A percentile compares a stretch with the other conserved stretches of the same genome.
Conservation (phyloP, 2,797 vertebrate species). For the Crenuchus spilurus region DNA sequence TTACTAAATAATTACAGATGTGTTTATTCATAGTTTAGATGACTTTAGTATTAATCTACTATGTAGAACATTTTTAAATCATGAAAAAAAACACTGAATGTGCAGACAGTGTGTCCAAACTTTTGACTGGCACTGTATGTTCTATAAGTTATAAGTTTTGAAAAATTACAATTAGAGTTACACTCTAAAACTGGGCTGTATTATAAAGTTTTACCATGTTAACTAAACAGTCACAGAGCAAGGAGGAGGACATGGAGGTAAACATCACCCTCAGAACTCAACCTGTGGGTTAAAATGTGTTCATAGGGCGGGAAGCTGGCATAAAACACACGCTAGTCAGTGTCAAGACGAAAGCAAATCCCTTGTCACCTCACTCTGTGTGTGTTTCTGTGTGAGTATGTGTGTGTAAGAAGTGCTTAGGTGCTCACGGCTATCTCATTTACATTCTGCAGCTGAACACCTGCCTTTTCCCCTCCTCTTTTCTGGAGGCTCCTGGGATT, state of each 20-base stretch:
- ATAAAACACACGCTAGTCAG: not conserved
- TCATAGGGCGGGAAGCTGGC: slow-evolving; percentile 11
- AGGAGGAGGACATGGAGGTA: slow-evolving; percentile 35
- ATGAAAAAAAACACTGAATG: too few relatives aligned
- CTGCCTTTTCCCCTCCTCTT: slow-evolving; percentile 55
- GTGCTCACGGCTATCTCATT: slow-evolving; percentile 65
- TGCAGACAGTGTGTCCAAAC: too few relatives aligned
- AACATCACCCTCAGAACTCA: slow-evolving; percentile 2
- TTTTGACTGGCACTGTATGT: too few relatives aligned
- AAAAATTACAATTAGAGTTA: too few relatives aligned
- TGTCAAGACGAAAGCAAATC: slow-evolving; percentile 27
- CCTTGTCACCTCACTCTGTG: not conserved
- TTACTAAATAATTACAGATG: too few relatives aligned
- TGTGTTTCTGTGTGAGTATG: not conserved
- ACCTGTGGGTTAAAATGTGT: slow-evolving; percentile 1
- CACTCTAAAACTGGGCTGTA: too few relatives aligned
- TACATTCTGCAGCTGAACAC: slow-evolving; percentile 70
- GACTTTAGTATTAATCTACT: too few relatives aligned
- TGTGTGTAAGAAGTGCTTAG: slow-evolving; percentile 36
- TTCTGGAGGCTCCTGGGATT: slow-evolving; percentile 47
- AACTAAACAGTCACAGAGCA: slow-evolving; percentile 23
- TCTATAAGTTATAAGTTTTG: too few relatives aligned
- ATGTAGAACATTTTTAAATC: too few relatives aligned
- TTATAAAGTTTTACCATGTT: too few relatives aligned
- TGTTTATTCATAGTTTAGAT: too few relatives aligned